phyloP scores from a whole-genome alignment of 2,888 invertebrate species.

The Brenthis ino region DNA sequence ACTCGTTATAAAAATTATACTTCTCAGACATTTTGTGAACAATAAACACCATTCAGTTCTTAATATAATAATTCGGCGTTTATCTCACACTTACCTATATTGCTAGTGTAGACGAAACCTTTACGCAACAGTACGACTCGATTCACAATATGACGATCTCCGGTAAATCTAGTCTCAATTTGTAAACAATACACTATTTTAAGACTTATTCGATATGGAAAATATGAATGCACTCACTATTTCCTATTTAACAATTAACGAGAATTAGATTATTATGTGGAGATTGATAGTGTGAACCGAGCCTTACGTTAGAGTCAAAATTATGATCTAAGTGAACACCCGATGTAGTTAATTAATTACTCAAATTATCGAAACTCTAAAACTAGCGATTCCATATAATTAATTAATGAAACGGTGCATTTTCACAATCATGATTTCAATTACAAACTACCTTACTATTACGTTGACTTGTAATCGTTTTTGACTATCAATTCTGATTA shows the following conservation, averaged over 20 bases:
- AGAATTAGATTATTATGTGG: neutral
- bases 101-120: slow-evolving; percentile 18
- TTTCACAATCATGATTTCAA: slow-evolving; percentile 5
- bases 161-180: neutral
- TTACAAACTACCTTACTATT: neutral
- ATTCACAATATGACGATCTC: neutral
- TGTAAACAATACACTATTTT: neutral
- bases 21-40: slow-evolving; percentile 24
- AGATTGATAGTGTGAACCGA: slow-evolving; percentile 8
- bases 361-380: slow-evolving; percentile 23
- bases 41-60: slow-evolving; percentile 37
- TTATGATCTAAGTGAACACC: slow-evolving; percentile 61
- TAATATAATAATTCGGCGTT: slow-evolving; percentile 38
- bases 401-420: slow-evolving; percentile 15
- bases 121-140: neutral
- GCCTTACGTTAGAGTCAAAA: slow-evolving; percentile 50
- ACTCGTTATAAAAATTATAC: slow-evolving; percentile 28
- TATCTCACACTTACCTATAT: slow-evolving; percentile 22
- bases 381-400: slow-evolving; percentile 31
- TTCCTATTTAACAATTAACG: neutral
- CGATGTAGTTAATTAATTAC: slow-evolving; percentile 28
- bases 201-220: neutral
- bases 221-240: no score
- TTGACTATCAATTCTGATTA: slow-evolving; percentile 1
- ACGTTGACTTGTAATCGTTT: neutral